Conservation (phyloP, 2,797 vertebrate species). For the Chloroceryle inda region DNA sequence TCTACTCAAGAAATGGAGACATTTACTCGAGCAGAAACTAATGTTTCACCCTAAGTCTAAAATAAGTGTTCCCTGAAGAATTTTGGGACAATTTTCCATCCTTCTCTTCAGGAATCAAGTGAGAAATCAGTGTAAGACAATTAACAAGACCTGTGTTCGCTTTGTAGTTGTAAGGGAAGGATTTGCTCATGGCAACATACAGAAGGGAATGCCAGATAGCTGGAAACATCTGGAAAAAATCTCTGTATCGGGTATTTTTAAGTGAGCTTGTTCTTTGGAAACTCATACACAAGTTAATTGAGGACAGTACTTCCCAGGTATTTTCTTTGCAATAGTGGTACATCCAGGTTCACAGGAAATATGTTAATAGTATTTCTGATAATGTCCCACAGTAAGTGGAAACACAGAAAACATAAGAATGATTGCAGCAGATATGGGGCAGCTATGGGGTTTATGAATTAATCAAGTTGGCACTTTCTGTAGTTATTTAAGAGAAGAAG, state of each 20-base stretch:
- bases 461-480: neutral
- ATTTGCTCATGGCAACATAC: neutral
- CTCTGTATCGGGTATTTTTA: neutral
- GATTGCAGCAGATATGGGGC: neutral
- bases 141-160: accelerated
- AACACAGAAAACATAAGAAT: neutral
- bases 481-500: neutral
- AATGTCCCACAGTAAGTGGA: neutral
- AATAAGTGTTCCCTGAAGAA: neutral
- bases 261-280: neutral
- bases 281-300: neutral
- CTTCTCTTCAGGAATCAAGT: neutral
- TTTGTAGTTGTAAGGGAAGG: neutral
- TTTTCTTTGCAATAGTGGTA: neutral
- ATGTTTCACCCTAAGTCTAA: neutral
- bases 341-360: neutral
- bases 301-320: neutral
- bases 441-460: neutral
- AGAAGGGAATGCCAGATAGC: neutral
- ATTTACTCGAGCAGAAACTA: neutral
- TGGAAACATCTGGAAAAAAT: neutral
- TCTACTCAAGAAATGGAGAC: neutral
- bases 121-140: neutral
- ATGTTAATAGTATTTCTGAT: neutral
- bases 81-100: neutral